Evolutionary conservation across 1,140 invertebrate genomes (phyloP).

Genomic region (Lucilia sericata): DNA sequence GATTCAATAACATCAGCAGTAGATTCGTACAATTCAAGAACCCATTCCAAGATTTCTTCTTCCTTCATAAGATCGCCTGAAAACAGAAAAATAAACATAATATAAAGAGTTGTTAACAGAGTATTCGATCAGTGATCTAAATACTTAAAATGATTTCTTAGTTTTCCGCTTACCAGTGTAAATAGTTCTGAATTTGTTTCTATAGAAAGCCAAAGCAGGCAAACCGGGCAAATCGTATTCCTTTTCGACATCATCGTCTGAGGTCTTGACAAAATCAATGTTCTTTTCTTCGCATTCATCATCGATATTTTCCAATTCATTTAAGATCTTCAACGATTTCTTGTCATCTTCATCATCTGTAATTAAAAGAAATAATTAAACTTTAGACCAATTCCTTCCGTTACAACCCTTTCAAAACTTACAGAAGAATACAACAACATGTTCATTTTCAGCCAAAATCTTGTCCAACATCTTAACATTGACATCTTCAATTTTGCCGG

Average conservation of each 20-base stretch:
- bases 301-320: slow-evolving; percentile 93
- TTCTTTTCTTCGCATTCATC: slow-evolving; percentile 93
- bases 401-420: slow-evolving; percentile 69
- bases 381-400: background rate
- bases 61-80: slow-evolving; percentile 88
- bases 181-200: slow-evolving; percentile 90
- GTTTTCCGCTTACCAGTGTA: slow-evolving; percentile 70
- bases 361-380: slow-evolving; percentile 50
- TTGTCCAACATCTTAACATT: slow-evolving; percentile 92
- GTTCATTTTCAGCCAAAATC: slow-evolving; percentile 87
- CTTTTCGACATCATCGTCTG: slow-evolving; percentile 87
- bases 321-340: slow-evolving; percentile 88
- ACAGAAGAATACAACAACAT: slow-evolving; percentile 94
- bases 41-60: slow-evolving; percentile 90
- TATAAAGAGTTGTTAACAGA: too few relatives aligned
- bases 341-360: slow-evolving; percentile 90
- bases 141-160: too few relatives aligned
- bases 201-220: slow-evolving; percentile 89
- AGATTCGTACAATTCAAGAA: slow-evolving; percentile 85
- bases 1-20: slow-evolving; percentile 91
- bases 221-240: slow-evolving; percentile 88
- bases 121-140: background rate
- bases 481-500: slow-evolving; percentile 94
- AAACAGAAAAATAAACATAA: too few relatives aligned
- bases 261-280: slow-evolving; percentile 94